These are phyloP conservation scores for rat (Rattus norvegicus) DNA, from an alignment of 2,113 vertebrate genomes.

Conservation along the genomic window DNA sequence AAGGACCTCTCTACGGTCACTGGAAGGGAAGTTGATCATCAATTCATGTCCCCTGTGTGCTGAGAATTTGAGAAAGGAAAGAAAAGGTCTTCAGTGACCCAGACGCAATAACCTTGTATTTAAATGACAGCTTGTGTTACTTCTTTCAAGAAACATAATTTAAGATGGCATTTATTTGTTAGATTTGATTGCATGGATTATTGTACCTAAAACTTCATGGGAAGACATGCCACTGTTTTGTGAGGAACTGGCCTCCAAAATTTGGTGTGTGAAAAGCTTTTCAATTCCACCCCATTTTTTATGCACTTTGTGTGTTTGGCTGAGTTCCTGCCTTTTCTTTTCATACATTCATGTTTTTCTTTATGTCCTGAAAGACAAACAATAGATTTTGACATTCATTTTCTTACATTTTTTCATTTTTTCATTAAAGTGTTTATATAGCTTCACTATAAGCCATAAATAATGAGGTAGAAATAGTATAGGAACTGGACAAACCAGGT, in stretches of 20 bases:
- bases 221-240: neutral
- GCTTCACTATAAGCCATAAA: neutral
- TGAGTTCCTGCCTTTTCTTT: neutral
- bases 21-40: neutral
- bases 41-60: neutral
- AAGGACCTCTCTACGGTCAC: neutral
- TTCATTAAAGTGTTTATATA: neutral
- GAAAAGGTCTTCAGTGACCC: neutral
- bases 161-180: neutral
- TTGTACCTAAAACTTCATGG: neutral
- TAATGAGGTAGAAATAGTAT: neutral
- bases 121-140: slow-evolving; percentile 33
- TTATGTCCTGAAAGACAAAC: neutral
- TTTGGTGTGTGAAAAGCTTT: neutral
- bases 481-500: neutral
- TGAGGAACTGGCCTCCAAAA: neutral
- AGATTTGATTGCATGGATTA: neutral
- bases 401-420: neutral
- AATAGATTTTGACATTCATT: neutral
- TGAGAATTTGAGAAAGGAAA: neutral
- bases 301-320: neutral
- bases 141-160: neutral
- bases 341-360: neutral
- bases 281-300: neutral
- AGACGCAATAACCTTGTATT: neutral